Evolutionary conservation across 1,140 invertebrate species (phyloP), one percentile per base, ranked within the genome.

Genomic region (Delia radicum): DNA sequence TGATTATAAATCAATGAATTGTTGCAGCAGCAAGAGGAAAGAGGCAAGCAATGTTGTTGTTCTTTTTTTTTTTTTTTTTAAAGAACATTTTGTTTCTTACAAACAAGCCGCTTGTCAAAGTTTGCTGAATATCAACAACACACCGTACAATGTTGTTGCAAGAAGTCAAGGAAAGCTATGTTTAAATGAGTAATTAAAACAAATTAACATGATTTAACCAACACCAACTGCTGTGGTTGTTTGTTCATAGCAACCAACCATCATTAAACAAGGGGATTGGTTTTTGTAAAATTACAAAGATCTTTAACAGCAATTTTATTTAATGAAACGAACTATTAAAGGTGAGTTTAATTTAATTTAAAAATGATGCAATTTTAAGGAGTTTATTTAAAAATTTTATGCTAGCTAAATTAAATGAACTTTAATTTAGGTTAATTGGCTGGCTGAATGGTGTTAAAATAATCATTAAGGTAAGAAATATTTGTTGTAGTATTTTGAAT

Each of bases 191-290:
- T 55, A 55, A 55, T 55, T 55, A 55, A 55, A n/a, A 55, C 48
- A 55, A 55, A 55, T 55, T 55, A 55, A 55, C 48, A 55, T 21
- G 48, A 55, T 55, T 55, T 55, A 55, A 55, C n/a, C 48, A 55
- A 18, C 4, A 21, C 4, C 48, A 37, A 37, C 10, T 42, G 37
- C n/a, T 21, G 48, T 55, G n/a, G 13, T 48, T 48, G n/a, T n/a
- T n/a, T n/a, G n/a, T n/a, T n/a, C n/a, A n/a, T n/a, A n/a, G n/a
- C n/a, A n/a, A n/a, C n/a, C 12, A 48, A n/a, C 42, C 4, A 15
- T 48, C 1, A 48, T 15, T 48, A 48, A 2, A 3, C 13, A 12
- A 48, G 42, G 42, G 42, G 42, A 15, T 48, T 48, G 42, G 42
- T 48, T 48, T 48, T 37, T 37, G 8, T 37, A n/a, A n/a, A n/a